Base-by-base conservation (phyloP, 2,888 invertebrate genomes). In the Lasioglossum villosulum region DNA sequence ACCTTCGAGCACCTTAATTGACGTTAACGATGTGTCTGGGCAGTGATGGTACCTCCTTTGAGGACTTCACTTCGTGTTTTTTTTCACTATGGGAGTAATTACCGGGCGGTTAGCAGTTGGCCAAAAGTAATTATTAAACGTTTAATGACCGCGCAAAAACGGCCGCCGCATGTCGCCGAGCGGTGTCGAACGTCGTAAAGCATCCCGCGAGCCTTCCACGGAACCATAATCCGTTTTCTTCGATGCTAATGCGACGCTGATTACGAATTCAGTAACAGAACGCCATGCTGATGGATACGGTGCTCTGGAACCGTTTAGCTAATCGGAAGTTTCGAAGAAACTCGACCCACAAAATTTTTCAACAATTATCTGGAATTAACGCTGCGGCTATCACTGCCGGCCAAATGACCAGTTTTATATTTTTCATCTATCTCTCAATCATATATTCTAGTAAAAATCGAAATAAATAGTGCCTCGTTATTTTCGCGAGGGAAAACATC, bases 41-140 rank as follows among this genome's bases (percentile, higher is more conserved):
- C 14, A 48, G 70, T 2, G 70, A 39, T 42, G 37, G 39, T 42
- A 23, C 39, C 70, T 70, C 39, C 70, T 34, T 39, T n/a, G 70
- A 70, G 70, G 70, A 34, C 70, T 70, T 39, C n/a, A 70, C 70
- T 70, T 70, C n/a, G 70, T 39, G 70, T 70, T 70, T 37, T 68
- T 42, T 45, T n/a, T n/a, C n/a, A 34, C 66, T 34, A 8, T 34
- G 5, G 34, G 30, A 68, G 37, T 68, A 70, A 70, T 77, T 70
- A 48, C 37, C n/a, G 16, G 30, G 68, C 34, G 68, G 19, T 68
- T 68, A 68, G 68, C 34, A 68, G 68, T 68, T 68, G 68, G 68
- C 19, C 68, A 19, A 68, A 68, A 68, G 68, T 27, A 68, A 52
- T 68, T 78, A n/a, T 68, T 68, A 68, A 68, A 68, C 68, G 68